Base-by-base conservation (phyloP, 2,113 vertebrate genomes). In the Euleptes europaea region DNA sequence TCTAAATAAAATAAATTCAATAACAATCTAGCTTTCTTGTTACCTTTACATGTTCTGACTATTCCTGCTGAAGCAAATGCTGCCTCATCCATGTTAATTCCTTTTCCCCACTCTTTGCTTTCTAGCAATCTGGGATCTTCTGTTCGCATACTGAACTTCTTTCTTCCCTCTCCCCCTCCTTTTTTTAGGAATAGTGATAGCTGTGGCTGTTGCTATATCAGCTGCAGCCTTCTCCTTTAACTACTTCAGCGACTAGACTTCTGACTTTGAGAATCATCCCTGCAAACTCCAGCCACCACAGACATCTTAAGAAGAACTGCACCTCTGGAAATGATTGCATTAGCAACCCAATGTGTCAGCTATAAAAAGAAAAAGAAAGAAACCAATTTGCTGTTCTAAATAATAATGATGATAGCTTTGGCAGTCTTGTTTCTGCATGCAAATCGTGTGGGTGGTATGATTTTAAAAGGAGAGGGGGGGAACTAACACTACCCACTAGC, bases 241-340 rank as follows among this genome's bases (percentile, higher is more conserved):
- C 90, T 97, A 96, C 94, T 97, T 97, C 94, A 97, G 95, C 88
- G 96, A 97, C 80, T 96, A 92, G 94, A 78, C 72, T 83, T 77
- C 67, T 82, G 83, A 73, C 88, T 75, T 69, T 78, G 80, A 86
- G 54, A 88, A 78, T 57, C 86, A 88, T 81, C 88, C n/a, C 15
- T 78, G 79, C 83, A 84, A 87, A 73, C 44, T 51, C 0, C 88
- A 90, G 73, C 72, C 57, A 3, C 40, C 85, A 79, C 19, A 78
- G 78, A 77, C 17, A 31, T 82, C 26, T 42, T 70, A 35, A 51
- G 82, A 90, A 78, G 87, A 84, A 81, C 77, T 76, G 86, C 84
- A 40, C 57, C 31, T 63, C 73, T 72, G 51, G 63, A 15, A 57
- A 35, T 88, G 90, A 77, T 89, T 84, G 10, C 12, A 54, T 60